phyloP scores from a whole-genome alignment of 1,140 invertebrate species.

The Papilio aristodemus region DNA sequence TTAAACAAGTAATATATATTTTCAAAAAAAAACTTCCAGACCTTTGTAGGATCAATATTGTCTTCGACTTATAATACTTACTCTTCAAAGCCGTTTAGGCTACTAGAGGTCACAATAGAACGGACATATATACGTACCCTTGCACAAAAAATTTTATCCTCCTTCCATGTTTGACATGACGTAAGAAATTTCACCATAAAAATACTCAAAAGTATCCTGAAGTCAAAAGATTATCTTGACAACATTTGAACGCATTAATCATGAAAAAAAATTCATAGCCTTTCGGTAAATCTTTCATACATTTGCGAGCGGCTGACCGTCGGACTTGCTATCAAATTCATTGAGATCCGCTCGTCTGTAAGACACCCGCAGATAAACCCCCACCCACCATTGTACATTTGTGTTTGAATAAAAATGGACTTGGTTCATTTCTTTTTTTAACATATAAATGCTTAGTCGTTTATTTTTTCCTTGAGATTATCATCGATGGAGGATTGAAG shows the following conservation, averaged over 20 bases:
- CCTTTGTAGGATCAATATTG: no score
- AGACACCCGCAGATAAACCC: constrained; percentile 26
- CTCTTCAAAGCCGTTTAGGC: no score
- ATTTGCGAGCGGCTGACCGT: constrained; percentile 4
- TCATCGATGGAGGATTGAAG: constrained; percentile 7
- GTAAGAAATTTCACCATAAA: neutral
- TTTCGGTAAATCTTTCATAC: neutral
- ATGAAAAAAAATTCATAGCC: constrained; percentile 11
- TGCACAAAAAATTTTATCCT: no score
- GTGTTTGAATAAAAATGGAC: constrained; percentile 28
- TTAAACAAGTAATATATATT: no score
- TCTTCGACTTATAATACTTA: no score
- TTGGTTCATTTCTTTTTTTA: constrained; percentile 19
- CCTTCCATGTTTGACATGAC: no score
- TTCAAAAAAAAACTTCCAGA: no score
- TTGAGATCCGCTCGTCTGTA: constrained; percentile 20
- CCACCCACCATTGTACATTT: constrained; percentile 23
- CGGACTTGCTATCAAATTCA: constrained; percentile 25
- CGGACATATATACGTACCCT: no score
- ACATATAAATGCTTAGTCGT: constrained; percentile 22
- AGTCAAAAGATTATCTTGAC: neutral
- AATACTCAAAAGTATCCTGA: neutral
- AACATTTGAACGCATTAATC: constrained; percentile 6
- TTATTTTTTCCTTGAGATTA: constrained; percentile 23
- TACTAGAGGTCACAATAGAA: no score